These are phyloP conservation scores for Macaca mulatta DNA, from an alignment of 2,113 vertebrate species.

Conservation along the genomic window DNA sequence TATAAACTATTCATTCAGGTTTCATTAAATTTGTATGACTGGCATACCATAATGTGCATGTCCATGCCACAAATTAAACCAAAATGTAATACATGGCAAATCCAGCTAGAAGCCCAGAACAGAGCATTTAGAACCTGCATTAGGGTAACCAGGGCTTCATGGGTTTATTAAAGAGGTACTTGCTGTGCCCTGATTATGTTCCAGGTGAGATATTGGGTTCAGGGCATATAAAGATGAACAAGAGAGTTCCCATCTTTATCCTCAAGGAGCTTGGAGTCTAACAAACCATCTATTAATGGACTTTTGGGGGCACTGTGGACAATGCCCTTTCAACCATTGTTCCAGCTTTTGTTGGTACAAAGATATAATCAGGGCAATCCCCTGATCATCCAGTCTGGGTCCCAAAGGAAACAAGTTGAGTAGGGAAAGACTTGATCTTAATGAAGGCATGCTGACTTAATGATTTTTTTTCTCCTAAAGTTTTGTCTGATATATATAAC, in stretches of 20 bases:
- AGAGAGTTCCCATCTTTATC: neutral
- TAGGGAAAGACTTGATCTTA: neutral
- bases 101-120: neutral
- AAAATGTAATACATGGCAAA: neutral
- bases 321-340: neutral
- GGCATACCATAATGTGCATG: neutral
- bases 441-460: neutral
- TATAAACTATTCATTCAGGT: neutral
- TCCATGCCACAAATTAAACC: neutral
- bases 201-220: neutral
- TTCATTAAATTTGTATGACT: neutral
- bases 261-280: neutral
- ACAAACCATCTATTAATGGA: neutral
- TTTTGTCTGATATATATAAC: neutral
- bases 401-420: neutral
- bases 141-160: neutral
- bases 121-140: neutral
- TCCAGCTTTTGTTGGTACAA: neutral
- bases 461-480: neutral
- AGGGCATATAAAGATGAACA: neutral
- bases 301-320: neutral
- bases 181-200: neutral
- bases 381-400: neutral
- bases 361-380: neutral
- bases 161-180: neutral